These are phyloP conservation scores for Bombylius discolor DNA, from an alignment of 2,888 invertebrate species.

Conservation along the genomic window DNA sequence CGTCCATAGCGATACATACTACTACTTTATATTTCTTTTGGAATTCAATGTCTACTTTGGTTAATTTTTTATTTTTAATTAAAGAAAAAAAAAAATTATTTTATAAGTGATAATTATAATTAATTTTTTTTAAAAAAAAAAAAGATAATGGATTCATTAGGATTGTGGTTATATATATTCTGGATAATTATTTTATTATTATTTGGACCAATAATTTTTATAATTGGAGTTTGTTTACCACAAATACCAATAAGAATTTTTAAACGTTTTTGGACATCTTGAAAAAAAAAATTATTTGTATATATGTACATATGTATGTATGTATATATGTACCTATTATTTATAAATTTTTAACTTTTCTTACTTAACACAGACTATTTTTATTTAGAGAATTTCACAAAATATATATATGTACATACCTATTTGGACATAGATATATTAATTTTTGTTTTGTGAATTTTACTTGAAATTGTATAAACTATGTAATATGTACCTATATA, in stretches of 20 bases:
- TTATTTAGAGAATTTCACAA: no score
- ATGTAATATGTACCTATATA: no score
- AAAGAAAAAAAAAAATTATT: not conserved
- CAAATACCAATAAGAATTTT: conserved; percentile 55
- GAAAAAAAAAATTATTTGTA: conserved; percentile 37
- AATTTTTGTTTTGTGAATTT: no score
- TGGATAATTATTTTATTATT: conserved; percentile 51
- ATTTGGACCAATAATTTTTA: conserved; percentile 54
- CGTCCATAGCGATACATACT: conserved; percentile 15
- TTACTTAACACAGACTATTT: no score
- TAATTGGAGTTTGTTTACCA: conserved; percentile 47
- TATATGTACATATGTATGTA: no score
- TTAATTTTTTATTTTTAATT: not conserved
- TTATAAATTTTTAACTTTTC: no score
- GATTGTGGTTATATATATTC: conserved; percentile 46
- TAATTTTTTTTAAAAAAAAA: not conserved
- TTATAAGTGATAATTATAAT: not conserved
- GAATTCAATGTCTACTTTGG: not conserved
- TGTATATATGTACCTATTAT: no score
- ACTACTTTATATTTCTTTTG: no score
- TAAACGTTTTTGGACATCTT: conserved; percentile 45
- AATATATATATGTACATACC: no score
- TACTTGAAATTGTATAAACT: no score
- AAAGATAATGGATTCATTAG: conserved; percentile 27
- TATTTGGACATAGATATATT: no score